phyloP scores from a whole-genome alignment of 2,888 invertebrate genomes.

The Plagiodera versicolora region DNA sequence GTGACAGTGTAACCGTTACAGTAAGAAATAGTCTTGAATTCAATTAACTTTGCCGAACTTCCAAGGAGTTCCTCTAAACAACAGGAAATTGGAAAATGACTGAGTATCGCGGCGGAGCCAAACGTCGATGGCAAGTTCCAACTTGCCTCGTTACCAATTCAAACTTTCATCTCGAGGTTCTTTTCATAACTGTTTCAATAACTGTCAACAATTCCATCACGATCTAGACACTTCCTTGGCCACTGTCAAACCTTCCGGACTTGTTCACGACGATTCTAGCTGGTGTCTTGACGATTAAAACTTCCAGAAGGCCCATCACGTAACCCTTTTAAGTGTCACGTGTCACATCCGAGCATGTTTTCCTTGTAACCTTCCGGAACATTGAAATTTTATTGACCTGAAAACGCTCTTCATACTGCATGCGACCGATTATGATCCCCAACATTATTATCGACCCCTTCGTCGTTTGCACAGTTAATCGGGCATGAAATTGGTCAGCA shows the following conservation, averaged over 20 bases:
- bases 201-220: no score
- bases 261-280: no score
- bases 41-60: background rate
- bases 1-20: background rate
- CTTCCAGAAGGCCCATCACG: no score
- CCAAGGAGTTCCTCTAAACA: background rate
- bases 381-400: background rate
- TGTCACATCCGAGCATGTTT: no score
- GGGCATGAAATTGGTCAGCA: background rate
- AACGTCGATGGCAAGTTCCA: background rate
- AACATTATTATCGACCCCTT: background rate
- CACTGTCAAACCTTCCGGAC: no score
- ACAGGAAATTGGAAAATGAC: background rate
- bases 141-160: background rate
- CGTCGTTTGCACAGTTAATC: background rate
- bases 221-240: no score
- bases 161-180: background rate
- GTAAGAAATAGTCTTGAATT: background rate
- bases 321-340: no score
- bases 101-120: background rate
- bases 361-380: background rate
- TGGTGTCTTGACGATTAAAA: no score
- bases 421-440: background rate
- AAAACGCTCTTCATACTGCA: background rate
- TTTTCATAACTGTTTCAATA: background rate